These are phyloP conservation scores for Eupithecia abbreviata DNA, from an alignment of 2,888 invertebrate genomes.

Conservation along the genomic window DNA sequence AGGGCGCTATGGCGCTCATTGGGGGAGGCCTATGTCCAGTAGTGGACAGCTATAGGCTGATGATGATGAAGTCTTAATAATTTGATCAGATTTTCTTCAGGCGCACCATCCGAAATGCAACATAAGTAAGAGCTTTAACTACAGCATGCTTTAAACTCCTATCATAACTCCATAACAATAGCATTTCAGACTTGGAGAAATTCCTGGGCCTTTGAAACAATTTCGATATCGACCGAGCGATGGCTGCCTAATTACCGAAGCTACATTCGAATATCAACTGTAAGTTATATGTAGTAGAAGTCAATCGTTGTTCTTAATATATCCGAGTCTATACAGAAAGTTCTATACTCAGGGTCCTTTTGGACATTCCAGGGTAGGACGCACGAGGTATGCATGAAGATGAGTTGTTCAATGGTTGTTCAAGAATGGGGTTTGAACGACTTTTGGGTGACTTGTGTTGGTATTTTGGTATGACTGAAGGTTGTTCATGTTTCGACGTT, in stretches of 20 bases:
- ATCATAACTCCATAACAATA: constrained; percentile 23
- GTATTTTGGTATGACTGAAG: constrained; percentile 18
- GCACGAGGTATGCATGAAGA: constrained; percentile 28
- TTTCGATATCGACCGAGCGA: neutral
- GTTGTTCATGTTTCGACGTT: constrained; percentile 10
- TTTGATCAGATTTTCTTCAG: neutral
- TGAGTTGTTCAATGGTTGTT: constrained; percentile 15
- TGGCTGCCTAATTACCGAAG: neutral
- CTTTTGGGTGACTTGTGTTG: constrained; percentile 28
- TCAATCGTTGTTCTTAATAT: neutral
- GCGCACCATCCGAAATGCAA: neutral
- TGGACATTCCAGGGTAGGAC: constrained; percentile 16
- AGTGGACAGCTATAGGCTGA: too few species aligned
- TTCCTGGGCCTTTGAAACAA: constrained; percentile 12
- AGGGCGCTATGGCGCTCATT: too few species aligned
- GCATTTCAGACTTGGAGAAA: constrained; percentile 9
- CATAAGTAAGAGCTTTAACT: constrained; percentile 16
- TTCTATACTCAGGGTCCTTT: neutral
- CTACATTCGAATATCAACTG: constrained; percentile 4
- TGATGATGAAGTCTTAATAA: neutral
- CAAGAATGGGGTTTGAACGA: constrained; percentile 18
- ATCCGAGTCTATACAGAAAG: neutral
- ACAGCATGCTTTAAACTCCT: constrained; percentile 15
- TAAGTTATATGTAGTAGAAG: neutral
- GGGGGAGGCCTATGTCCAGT: too few species aligned